Evolutionary conservation across 2,888 invertebrate species (phyloP), one percentile per base, ranked within the genome.

Genomic region (Melanostoma scalare): DNA sequence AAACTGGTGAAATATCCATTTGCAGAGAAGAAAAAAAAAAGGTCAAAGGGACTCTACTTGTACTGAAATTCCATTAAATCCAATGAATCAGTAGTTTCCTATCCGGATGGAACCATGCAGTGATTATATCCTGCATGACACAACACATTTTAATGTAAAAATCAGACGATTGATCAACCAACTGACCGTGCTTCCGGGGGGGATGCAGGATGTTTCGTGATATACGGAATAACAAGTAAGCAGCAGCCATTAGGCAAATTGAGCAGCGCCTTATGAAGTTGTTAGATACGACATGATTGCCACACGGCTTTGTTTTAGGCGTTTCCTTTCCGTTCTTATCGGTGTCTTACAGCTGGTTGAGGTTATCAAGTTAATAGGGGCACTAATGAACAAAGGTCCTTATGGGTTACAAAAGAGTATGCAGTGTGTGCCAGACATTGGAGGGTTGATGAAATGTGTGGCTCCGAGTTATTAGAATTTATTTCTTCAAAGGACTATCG

Each of bases 1-100:
- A 5, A 5, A 20, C 9, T 9, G 35, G 8, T 58, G 10, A 10
- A 30, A 48, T 31, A 33, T 48, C 55, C 10, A 30, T 38, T 35
- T 20, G 33, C 33, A 10, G 10, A 1, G 36, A 48, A 48, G 35
- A 35, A 35, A 30, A 63, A 36, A 36, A 46, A 36, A 60, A 48
- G 78, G 78, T 67, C 73, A 78, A 48, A 67, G 58, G 58, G 56
- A 56, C 6, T 52, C 33, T 10, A 33, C 5, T 5, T 35, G 1
- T 46, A 36, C 42, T 65, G 44, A 44, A 3, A 50, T 48, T 38
- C 48, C 63, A 73, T 80, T 69, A 36, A 53, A 67, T 69, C 60
- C 40, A 31, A 65, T 67, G 52, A 71, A 65, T 77, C 60, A 68
- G 58, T 67, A 9, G 40, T 35, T 56, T 75, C 36, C 50, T 20